phyloP scores from a whole-genome alignment of 2,888 invertebrate species.

The Campoplex capitator region DNA sequence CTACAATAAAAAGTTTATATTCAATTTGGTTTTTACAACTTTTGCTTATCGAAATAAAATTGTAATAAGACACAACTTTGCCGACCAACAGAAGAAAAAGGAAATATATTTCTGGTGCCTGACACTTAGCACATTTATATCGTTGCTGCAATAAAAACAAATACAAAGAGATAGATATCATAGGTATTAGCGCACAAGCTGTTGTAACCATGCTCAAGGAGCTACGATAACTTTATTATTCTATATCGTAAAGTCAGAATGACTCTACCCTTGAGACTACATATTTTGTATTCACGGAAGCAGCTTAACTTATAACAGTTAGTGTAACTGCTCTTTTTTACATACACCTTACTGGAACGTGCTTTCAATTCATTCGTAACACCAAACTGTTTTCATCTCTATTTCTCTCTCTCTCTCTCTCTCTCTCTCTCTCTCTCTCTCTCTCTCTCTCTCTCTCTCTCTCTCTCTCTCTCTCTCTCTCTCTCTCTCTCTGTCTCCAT shows the following conservation, averaged over 20 bases:
- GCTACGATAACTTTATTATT: conserved; percentile 17
- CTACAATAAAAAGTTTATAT: neutral
- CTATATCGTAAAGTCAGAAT: neutral
- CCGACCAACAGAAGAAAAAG: neutral
- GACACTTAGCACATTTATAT: neutral
- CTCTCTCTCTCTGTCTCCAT: neutral
- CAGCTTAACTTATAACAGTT: conserved; percentile 29
- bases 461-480: neutral
- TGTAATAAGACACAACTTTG: neutral
- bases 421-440: neutral
- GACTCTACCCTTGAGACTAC: conserved; percentile 18
- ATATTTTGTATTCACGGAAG: conserved; percentile 31
- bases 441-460: neutral
- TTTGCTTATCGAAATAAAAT: neutral
- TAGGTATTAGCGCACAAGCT: neutral
- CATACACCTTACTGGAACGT: neutral
- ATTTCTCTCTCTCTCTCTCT: conserved; percentile 2
- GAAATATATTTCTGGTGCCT: neutral
- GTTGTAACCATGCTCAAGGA: conserved; percentile 20
- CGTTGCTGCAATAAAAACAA: neutral
- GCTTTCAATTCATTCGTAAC: neutral
- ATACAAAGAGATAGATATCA: neutral
- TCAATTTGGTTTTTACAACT: neutral
- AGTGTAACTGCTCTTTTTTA: conserved; percentile 7
- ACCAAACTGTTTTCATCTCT: conserved; percentile 27